A percentile compares a stretch with the other conserved stretches of the same genome.
Conservation (phyloP, 1,140 invertebrate genomes). For the Zaprionus nigranus region DNA sequence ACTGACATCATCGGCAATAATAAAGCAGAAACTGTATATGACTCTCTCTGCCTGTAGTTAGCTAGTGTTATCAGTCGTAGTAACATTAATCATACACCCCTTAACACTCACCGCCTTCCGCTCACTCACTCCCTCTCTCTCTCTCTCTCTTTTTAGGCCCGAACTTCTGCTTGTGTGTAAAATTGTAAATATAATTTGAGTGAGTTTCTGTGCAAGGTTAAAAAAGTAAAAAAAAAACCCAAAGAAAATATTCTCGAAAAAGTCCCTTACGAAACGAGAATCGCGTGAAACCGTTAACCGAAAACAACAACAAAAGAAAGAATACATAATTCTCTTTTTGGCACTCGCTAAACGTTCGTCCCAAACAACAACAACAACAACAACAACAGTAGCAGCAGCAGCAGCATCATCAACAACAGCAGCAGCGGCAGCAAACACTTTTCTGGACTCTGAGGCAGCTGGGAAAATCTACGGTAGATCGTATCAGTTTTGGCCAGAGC, state of each 20-base stretch:
- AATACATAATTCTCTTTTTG: conserved; percentile 32
- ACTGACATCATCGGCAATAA: conserved; percentile 40
- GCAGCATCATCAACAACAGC: conserved; percentile 12
- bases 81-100: conserved; percentile 4
- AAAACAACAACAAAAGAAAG: conserved; percentile 13
- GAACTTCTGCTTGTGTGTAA: conserved; percentile 41
- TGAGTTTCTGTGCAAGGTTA: conserved; percentile 60
- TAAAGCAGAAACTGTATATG: conserved; percentile 4
- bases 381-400: conserved; percentile 9
- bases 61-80: conserved; percentile 18
- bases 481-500: conserved; percentile 54
- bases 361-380: conserved; percentile 29
- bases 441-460: conserved; percentile 53
- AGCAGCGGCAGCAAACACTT: conserved; percentile 48
- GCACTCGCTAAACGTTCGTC: conserved; percentile 30
- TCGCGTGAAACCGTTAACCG: conserved; percentile 39
- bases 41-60: background rate
- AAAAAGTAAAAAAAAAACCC: conserved; percentile 24
- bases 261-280: conserved; percentile 64
- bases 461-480: conserved; percentile 41
- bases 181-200: conserved; percentile 44
- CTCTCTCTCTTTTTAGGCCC: conserved; percentile 25
- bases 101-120: background rate
- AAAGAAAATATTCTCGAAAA: conserved; percentile 19
- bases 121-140: conserved; percentile 7